Evolutionary conservation across 1,140 invertebrate species (phyloP), one percentile per base, ranked within the genome.

Genomic region (Tetragnatha versicolor): DNA sequence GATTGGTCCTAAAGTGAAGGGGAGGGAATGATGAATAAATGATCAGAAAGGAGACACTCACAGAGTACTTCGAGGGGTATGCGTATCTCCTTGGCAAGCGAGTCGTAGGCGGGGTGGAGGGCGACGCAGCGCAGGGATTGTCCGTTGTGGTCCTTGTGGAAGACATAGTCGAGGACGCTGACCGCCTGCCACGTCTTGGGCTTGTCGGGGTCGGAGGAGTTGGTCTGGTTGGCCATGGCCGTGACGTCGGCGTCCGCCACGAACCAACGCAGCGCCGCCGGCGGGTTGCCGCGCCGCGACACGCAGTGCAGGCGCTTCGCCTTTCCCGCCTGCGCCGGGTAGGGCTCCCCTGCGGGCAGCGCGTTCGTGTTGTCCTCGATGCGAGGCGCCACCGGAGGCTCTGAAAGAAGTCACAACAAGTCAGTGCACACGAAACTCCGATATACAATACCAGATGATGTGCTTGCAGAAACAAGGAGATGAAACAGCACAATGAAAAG

Each of bases 1-100:
- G n/a, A n/a, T n/a, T n/a, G n/a, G n/a, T n/a, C n/a, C n/a, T n/a
- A n/a, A n/a, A n/a, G n/a, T n/a, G n/a, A n/a, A n/a, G n/a, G n/a
- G n/a, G n/a, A n/a, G n/a, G n/a, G n/a, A n/a, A n/a, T n/a, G n/a
- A n/a, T n/a, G n/a, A n/a, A n/a, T n/a, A n/a, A n/a, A n/a, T n/a
- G n/a, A n/a, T n/a, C n/a, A n/a, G n/a, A n/a, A n/a, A n/a, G n/a
- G n/a, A n/a, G 14, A 29, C 66, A 91, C 92, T 94, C 86, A 95
- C 93, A 96, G 85, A 92, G 92, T 70, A 96, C 92, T 86, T 96
- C 92, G 65, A 95, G 88, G 79, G 90, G 88, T 35, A 93, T 93
- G 83, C 90, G 89, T 22, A 90, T 89, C 33, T 89, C 89, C 80
- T 89, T 89, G 9, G 90, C 91, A 83, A 90, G 91, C 17, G 85